Evolutionary conservation across 2,888 invertebrate species (phyloP), one percentile per base, ranked within the genome.

Genomic region (Myopa testacea): DNA sequence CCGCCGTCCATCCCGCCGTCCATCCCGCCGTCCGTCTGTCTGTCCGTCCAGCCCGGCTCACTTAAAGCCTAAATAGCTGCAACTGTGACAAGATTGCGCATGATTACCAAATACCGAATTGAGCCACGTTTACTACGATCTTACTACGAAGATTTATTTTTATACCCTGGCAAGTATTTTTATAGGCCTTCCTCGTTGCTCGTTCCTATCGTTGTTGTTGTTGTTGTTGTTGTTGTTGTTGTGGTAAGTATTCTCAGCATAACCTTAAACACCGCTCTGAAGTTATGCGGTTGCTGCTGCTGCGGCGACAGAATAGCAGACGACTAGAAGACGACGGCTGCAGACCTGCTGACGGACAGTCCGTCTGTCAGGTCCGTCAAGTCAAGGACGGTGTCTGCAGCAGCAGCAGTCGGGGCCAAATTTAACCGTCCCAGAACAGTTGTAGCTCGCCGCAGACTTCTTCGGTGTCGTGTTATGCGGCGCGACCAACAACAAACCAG

Each of bases 91-190:
- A 75, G 68, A 75, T 75, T 68, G 67, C 67, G 37, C 58, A 40
- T 75, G 75, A 69, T 69, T 60, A 60, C 40, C 55, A 72, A 55
- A 72, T 40, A 34, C 68, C 52, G 67, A 77, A 77, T 60, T 68
- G 71, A 75, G 75, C 50, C 60, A 14, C 26, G 60, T 69, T 75
- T 75, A 75, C 69, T 75, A 75, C 75, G 75, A 37, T 77, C 71
- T 75, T 78, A 80, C 78, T 78, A 80, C 63, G 75, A 78, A 71
- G 58, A 80, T 80, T 78, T 80, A 80, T 80, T 77, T 78, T 80
- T 80, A 80, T 80, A 80, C 70, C 73, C 60, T 45, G 37, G 19
- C 58, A 75, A 68, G 75, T 75, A 75, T 75, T 75, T 75, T 69
- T 75, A 60, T 69, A 69, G 45, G 75, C 26, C n/a, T 69, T 69